Evolutionary conservation across 2,888 invertebrate genomes (phyloP).

Genomic region (Heliconius ethilla): DNA sequence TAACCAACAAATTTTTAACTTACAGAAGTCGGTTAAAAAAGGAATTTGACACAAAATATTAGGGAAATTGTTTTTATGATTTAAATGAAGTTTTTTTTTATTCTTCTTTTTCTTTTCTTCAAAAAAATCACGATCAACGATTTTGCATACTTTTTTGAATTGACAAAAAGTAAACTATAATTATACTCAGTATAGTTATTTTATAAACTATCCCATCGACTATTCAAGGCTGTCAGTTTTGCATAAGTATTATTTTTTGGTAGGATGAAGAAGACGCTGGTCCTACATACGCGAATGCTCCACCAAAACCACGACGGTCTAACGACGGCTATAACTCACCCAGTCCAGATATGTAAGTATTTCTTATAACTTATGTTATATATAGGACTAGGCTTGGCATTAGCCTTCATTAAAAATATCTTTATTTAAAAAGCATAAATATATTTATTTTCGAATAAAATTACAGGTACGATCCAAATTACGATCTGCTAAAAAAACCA

Average conservation of each 20-base stretch:
- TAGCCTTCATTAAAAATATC: background rate
- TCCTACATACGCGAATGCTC: slow-evolving; percentile 94
- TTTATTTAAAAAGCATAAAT: background rate
- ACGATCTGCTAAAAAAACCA: slow-evolving; percentile 79
- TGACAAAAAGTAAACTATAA: background rate
- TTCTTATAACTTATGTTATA: background rate
- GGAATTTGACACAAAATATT: background rate
- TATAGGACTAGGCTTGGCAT: background rate
- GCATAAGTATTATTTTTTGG: slow-evolving; percentile 35
- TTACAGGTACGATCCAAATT: slow-evolving; percentile 81
- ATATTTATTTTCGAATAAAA: slow-evolving; percentile 42
- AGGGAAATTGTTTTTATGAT: background rate
- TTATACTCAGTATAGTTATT: too few relatives aligned
- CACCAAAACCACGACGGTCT: slow-evolving; percentile 91
- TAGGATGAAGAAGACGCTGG: slow-evolving; percentile 72
- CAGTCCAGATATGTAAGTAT: slow-evolving; percentile 84
- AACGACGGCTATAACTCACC: slow-evolving; percentile 90
- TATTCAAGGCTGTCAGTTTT: too few relatives aligned
- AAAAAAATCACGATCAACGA: background rate
- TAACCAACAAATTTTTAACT: too few relatives aligned
- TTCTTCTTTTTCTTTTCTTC: too few relatives aligned
- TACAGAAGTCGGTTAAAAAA: too few relatives aligned
- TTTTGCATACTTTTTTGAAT: background rate
- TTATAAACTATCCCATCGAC: too few relatives aligned
- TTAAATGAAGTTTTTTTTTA: background rate